Percentiles rank a stretch among this genome's conserved stretches.
These are phyloP conservation scores for Petroica traversi DNA, from an alignment of 2,113 vertebrate genomes.

Conservation along the genomic window DNA sequence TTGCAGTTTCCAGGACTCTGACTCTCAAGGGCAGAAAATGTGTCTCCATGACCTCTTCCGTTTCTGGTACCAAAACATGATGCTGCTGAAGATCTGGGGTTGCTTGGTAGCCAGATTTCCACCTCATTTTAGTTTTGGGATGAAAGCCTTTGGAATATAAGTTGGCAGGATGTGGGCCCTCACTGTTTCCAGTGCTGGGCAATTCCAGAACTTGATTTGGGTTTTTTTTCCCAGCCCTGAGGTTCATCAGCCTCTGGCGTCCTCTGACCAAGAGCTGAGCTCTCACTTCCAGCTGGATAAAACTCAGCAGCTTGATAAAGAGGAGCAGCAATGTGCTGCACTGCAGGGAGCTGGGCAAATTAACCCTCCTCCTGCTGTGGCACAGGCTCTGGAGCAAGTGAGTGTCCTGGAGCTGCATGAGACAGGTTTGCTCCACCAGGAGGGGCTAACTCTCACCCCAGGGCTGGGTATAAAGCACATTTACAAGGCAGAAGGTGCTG, in stretches of 20 bases:
- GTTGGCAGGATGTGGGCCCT: background rate
- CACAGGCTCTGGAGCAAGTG: background rate
- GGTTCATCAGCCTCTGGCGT: background rate
- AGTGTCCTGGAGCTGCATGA: background rate
- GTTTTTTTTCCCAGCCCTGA: background rate
- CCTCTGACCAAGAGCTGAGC: background rate
- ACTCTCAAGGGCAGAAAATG: background rate
- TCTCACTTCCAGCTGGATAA: background rate
- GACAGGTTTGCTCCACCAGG: background rate
- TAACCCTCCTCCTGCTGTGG: background rate
- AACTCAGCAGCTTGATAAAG: background rate
- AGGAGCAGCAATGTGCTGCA: background rate
- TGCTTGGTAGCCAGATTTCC: background rate
- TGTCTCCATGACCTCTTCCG: background rate
- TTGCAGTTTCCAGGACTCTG: background rate
- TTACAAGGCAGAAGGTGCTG: background rate
- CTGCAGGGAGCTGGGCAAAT: background rate
- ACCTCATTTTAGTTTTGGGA: background rate
- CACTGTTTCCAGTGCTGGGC: rapidly evolving
- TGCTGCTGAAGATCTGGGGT: background rate
- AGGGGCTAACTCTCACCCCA: background rate
- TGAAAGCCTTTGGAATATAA: background rate
- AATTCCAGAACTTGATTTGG: background rate
- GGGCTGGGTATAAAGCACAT: background rate
- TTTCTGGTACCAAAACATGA: background rate